A percentile compares a stretch with the other conserved stretches of the same genome.
Evolutionary conservation across 2,113 vertebrate genomes (phyloP).

Genomic region (Cephalopholis sonnerati): DNA sequence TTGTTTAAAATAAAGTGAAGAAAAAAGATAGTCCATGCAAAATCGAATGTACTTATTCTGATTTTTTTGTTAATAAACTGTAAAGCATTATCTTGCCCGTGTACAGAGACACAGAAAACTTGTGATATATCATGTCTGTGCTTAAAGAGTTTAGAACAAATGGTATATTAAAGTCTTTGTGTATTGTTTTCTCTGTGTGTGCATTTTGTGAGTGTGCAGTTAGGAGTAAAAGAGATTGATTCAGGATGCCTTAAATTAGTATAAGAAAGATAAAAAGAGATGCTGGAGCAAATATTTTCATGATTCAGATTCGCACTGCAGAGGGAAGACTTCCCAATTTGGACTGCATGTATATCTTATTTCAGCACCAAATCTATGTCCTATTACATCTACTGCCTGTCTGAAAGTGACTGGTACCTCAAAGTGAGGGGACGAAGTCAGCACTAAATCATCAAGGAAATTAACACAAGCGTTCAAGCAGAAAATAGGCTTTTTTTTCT

Average conservation of each 20-base stretch:
- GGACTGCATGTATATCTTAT: background rate
- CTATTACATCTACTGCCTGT: background rate
- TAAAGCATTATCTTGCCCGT: too few relatives aligned
- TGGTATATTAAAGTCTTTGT: too few relatives aligned
- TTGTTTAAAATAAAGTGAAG: too few relatives aligned
- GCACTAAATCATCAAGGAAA: slow-evolving; percentile 21
- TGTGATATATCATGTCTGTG: too few relatives aligned
- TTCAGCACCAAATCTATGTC: background rate
- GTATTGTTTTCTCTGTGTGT: background rate
- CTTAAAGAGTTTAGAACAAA: too few relatives aligned
- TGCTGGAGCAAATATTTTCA: background rate
- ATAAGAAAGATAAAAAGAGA: background rate
- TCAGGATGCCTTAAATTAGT: background rate
- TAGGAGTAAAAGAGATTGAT: background rate
- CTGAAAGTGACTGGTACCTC: background rate
- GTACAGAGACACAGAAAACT: too few relatives aligned
- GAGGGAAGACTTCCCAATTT: background rate
- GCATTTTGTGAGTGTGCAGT: too few relatives aligned
- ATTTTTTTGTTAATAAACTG: too few relatives aligned
- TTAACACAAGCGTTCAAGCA: slow-evolving; percentile 9
- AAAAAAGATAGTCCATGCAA: too few relatives aligned
- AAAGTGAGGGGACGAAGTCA: slow-evolving; percentile 2
- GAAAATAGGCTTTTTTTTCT: slow-evolving; percentile 16
- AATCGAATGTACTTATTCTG: too few relatives aligned
- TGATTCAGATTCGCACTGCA: background rate